phyloP scores from a whole-genome alignment of 2,113 vertebrate species.

The Forbesichthys papilliferus region DNA sequence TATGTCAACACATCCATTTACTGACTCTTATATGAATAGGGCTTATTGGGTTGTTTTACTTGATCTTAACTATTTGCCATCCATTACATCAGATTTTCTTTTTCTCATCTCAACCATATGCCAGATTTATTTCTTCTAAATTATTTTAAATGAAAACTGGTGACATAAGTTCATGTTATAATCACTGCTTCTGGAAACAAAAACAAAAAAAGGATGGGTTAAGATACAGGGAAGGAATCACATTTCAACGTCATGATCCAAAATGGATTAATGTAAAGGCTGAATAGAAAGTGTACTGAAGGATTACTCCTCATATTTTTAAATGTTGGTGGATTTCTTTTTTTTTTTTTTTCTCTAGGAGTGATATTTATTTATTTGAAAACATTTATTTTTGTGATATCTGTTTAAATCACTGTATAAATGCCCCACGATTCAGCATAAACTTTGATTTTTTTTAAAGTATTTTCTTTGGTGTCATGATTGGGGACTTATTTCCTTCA shows the following conservation, averaged over 20 bases:
- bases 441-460: conserved; percentile 58
- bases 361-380: conserved; percentile 76
- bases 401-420: conserved; percentile 80
- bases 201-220: conserved; percentile 62
- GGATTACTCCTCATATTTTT: conserved; percentile 58
- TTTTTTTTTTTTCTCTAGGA: conserved; percentile 50
- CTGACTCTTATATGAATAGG: conserved; percentile 53
- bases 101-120: conserved; percentile 19
- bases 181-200: conserved; percentile 62
- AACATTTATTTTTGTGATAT: conserved; percentile 62
- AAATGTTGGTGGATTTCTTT: conserved; percentile 54
- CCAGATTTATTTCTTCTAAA: conserved; percentile 20
- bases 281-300: conserved; percentile 61
- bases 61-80: conserved; percentile 47
- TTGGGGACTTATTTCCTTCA: conserved; percentile 63
- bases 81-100: background rate
- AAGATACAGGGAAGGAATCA: conserved; percentile 59
- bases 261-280: conserved; percentile 57
- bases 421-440: conserved; percentile 76
- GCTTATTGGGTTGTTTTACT: conserved; percentile 62
- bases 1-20: conserved; percentile 60
- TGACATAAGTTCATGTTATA: conserved; percentile 41
- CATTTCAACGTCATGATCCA: conserved; percentile 51
- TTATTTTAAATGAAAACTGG: conserved; percentile 26
- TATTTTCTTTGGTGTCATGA: conserved; percentile 74